These are phyloP conservation scores for Macrotrachela quadricornifera DNA, from an alignment of 1,140 invertebrate species.

Conservation along the genomic window DNA sequence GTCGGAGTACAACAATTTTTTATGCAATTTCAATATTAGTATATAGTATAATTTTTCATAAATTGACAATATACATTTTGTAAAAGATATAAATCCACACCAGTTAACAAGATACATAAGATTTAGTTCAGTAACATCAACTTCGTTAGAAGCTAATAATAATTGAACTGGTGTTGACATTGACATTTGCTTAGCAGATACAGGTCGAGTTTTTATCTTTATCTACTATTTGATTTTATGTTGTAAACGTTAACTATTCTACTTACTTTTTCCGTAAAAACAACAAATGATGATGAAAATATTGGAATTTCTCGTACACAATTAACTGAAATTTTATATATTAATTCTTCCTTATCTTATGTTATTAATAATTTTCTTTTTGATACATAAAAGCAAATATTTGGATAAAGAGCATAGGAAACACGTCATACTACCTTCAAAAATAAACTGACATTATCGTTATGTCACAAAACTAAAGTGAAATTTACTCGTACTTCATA, in stretches of 20 bases:
- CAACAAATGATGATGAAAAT: conserved; percentile 81
- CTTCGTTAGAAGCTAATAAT: conserved; percentile 42
- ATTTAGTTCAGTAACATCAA: no score
- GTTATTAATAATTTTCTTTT: conserved; percentile 87
- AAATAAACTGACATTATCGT: no score
- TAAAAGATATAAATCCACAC: no score
- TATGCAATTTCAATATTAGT: conserved; percentile 57
- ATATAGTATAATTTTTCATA: conserved; percentile 56
- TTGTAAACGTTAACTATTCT: background rate
- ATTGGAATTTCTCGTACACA: conserved; percentile 48
- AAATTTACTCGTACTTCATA: no score
- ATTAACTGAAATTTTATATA: conserved; percentile 91
- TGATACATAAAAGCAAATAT: conserved; percentile 80
- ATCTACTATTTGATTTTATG: conserved; percentile 4
- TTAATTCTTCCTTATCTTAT: conserved; percentile 71
- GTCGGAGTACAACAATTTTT: conserved; percentile 56
- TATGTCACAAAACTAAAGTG: no score
- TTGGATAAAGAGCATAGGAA: no score
- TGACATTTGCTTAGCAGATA: conserved; percentile 89
- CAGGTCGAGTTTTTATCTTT: conserved; percentile 67
- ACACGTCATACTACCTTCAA: no score
- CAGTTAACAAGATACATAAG: no score
- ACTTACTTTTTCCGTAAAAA: conserved; percentile 85
- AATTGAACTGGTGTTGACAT: conserved; percentile 85
- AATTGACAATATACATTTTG: no score